Percentiles rank a stretch among this genome's conserved stretches.
Evolutionary conservation across 2,113 vertebrate genomes (phyloP).

Genomic region (Motacilla tschutschensis): DNA sequence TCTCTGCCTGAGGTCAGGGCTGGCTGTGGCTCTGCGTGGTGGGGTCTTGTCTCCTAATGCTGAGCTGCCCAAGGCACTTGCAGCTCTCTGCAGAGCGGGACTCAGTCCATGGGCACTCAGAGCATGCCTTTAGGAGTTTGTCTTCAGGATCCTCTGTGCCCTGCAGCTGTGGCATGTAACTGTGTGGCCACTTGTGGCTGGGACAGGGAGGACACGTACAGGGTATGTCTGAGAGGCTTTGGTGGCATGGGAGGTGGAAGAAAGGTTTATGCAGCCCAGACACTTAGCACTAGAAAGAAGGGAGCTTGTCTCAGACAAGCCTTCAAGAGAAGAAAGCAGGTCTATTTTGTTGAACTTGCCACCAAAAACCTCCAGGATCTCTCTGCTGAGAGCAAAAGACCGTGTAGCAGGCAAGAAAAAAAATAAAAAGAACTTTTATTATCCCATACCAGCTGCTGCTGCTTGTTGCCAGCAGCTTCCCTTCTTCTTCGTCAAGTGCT

Average conservation of each 20-base stretch:
- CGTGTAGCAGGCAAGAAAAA: neutral
- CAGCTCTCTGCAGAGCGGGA: neutral
- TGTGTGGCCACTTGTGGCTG: neutral
- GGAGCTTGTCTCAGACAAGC: neutral
- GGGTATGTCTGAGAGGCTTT: neutral
- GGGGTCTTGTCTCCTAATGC: neutral
- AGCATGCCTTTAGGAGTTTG: neutral
- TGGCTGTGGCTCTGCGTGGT: neutral
- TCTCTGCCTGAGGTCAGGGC: neutral
- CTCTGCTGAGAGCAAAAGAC: neutral
- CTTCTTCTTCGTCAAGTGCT: neutral
- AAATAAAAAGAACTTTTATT: neutral
- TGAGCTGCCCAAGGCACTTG: neutral
- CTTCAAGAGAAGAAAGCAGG: neutral
- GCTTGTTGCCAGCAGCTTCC: constrained; percentile 18
- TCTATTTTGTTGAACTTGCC: neutral
- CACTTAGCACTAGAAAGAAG: neutral
- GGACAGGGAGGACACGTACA: neutral
- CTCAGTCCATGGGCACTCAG: neutral
- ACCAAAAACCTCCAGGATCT: neutral
- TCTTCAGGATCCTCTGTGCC: neutral
- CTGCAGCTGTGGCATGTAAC: neutral
- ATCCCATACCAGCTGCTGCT: neutral
- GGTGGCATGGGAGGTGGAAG: neutral
- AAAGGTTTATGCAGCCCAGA: neutral